A percentile compares a stretch with the other conserved stretches of the same genome.
Evolutionary conservation across 1,140 invertebrate genomes (phyloP).

Genomic region (Asbolus verrucosus): DNA sequence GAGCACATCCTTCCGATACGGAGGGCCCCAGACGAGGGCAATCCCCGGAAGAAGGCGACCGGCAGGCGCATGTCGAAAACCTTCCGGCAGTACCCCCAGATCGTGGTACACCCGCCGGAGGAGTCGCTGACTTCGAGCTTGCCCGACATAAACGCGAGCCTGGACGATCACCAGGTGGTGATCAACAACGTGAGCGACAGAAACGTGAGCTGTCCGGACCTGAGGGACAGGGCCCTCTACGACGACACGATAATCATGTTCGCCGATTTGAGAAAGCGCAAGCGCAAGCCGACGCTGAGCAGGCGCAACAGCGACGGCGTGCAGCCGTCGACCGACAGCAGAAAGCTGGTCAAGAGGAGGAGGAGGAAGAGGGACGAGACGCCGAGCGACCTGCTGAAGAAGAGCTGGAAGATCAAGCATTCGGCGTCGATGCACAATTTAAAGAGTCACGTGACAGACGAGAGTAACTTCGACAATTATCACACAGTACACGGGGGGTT

Average conservation of each 20-base stretch:
- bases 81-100: constrained; percentile 57
- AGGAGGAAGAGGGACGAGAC: constrained; percentile 46
- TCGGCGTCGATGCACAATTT: constrained; percentile 59
- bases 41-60: constrained; percentile 38
- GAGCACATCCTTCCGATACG: constrained; percentile 59
- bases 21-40: constrained; percentile 29
- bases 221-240: constrained; percentile 50
- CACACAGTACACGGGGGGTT: constrained; percentile 59
- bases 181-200: constrained; percentile 54
- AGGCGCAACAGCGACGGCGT: constrained; percentile 4
- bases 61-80: constrained; percentile 55
- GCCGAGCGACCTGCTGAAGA: constrained; percentile 52
- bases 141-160: constrained; percentile 12
- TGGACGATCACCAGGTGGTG: constrained; percentile 17
- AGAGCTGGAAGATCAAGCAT: constrained; percentile 55
- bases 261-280: constrained; percentile 2
- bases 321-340: constrained; percentile 14
- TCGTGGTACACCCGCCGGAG: constrained; percentile 58
- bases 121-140: constrained; percentile 46
- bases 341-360: constrained; percentile 10
- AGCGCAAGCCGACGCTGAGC: constrained; percentile 11
- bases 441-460: constrained; percentile 43
- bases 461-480: constrained; percentile 53
- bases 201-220: constrained; percentile 59
- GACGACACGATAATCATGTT: constrained; percentile 32